phyloP scores from a whole-genome alignment of 2,113 vertebrate species.

The rabbit (Oryctolagus cuniculus) region mOryCun1.1 NC_091442.1:7113501-7114000 shows the following conservation, averaged over 20 bases:
- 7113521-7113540: neutral
- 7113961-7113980: neutral
- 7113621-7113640: neutral
- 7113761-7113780: neutral
- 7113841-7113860: neutral
- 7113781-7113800: neutral
- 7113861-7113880: neutral
- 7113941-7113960: neutral
- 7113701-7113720: neutral
- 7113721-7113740: neutral
- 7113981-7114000: slow-evolving; percentile 17
- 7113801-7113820: neutral
- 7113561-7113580: neutral
- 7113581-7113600: rapidly evolving
- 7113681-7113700: neutral
- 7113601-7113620: neutral
- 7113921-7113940: neutral
- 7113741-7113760: neutral
- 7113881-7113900: neutral
- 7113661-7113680: neutral
- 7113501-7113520: neutral
- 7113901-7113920: neutral
- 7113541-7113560: neutral
- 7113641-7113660: rapidly evolving
- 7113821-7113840: neutral